These are phyloP conservation scores for Mylabris sibirica DNA, from an alignment of 2,888 invertebrate species.

Conservation along the genomic window DNA sequence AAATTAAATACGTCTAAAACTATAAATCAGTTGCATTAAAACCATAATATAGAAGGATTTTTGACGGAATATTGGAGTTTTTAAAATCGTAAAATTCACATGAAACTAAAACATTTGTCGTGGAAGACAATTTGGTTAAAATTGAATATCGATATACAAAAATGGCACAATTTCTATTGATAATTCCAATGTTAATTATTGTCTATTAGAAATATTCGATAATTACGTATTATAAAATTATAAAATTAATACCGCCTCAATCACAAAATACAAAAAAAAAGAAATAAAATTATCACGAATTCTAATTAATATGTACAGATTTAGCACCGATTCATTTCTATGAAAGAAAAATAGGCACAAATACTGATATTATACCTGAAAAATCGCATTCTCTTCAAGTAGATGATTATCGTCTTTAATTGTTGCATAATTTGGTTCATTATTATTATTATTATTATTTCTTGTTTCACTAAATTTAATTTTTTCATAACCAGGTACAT, in stretches of 20 bases:
- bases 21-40: constrained; percentile 35
- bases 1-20: constrained; percentile 40
- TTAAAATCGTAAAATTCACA: no score
- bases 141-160: no score
- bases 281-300: constrained; percentile 20
- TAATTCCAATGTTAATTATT: neutral
- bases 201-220: constrained; percentile 16
- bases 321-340: constrained; percentile 24
- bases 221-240: constrained; percentile 16
- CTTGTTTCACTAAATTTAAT: constrained; percentile 28
- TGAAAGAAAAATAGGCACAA: constrained; percentile 27
- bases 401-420: constrained; percentile 39
- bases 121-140: neutral
- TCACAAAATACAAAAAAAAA: neutral
- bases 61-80: neutral
- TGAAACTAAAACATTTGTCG: no score
- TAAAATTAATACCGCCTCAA: constrained; percentile 17
- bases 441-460: constrained; percentile 5
- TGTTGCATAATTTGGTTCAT: constrained; percentile 27
- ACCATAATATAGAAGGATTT: neutral
- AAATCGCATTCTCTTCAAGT: constrained; percentile 50
- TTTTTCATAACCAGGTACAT: constrained; percentile 50
- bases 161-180: neutral
- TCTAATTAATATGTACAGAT: constrained; percentile 18
- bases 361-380: constrained; percentile 47